Conservation (phyloP, 2,797 vertebrate genomes). For the Hyperoplus immaculatus region DNA sequence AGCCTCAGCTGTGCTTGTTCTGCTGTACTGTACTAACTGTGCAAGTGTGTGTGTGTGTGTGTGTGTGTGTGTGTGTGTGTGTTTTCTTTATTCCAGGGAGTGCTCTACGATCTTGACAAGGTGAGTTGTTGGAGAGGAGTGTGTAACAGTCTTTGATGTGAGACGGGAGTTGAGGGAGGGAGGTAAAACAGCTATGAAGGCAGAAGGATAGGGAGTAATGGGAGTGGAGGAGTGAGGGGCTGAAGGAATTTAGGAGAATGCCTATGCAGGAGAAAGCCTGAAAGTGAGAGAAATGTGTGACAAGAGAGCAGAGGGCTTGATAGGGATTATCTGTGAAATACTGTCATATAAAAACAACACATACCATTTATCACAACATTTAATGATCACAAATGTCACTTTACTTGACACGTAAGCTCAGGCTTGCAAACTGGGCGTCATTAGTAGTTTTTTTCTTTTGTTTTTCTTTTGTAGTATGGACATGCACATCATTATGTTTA, state of each 20-base stretch:
- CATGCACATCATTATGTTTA: constrained; percentile 1
- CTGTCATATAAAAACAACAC: constrained; percentile 23
- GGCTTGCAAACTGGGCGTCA: background rate
- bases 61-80: constrained; percentile 41
- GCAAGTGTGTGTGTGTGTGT: constrained; percentile 22
- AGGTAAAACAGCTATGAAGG: constrained; percentile 3
- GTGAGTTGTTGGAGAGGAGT: constrained; percentile 81
- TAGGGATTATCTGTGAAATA: constrained; percentile 10
- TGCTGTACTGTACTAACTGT: constrained; percentile 27
- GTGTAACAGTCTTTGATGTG: constrained; percentile 44
- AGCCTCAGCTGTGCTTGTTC: constrained; percentile 18
- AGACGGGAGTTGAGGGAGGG: constrained; percentile 1
- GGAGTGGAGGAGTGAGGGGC: constrained; percentile 11
- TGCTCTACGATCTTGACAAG: constrained; percentile 98
- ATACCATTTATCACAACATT: background rate
- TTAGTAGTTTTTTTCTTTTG: background rate
- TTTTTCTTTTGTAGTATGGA: background rate
- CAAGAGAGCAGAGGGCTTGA: constrained; percentile 1
- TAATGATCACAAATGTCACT: constrained; percentile 9
- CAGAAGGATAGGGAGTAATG: constrained; percentile 8
- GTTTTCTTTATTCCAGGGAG: constrained; percentile 86
- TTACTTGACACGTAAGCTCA: background rate
- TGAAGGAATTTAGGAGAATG: constrained; percentile 29
- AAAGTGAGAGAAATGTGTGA: constrained; percentile 18
- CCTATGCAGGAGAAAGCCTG: constrained; percentile 10